Conservation (phyloP, 2,888 invertebrate genomes). For the Drosophila robusta region DNA sequence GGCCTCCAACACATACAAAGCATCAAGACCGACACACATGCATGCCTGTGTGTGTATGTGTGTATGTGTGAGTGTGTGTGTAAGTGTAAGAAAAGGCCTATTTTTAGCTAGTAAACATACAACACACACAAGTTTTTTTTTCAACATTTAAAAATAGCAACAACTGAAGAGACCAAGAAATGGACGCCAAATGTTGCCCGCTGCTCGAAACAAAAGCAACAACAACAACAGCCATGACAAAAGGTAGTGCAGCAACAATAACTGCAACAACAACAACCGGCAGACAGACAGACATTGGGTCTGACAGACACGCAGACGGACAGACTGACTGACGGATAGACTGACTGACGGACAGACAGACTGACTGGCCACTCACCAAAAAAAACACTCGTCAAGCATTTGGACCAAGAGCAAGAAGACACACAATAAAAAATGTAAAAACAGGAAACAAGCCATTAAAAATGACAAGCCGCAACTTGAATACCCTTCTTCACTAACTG, state of each 20-base stretch:
- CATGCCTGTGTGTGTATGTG: constrained; percentile 10
- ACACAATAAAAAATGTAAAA: constrained; percentile 12
- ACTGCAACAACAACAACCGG: constrained; percentile 11
- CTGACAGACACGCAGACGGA: constrained; percentile 5
- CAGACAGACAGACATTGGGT: constrained; percentile 20
- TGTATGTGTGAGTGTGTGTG: constrained; percentile 14
- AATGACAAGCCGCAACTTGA: background rate
- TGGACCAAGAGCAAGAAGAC: constrained; percentile 19
- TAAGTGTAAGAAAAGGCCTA: constrained; percentile 46
- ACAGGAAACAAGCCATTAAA: constrained; percentile 1
- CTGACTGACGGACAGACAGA: constrained; percentile 1
- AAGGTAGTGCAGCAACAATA: background rate
- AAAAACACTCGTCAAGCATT: constrained; percentile 33
- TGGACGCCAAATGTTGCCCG: constrained; percentile 47
- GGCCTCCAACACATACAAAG: constrained; percentile 25
- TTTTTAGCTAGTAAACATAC: constrained; percentile 50
- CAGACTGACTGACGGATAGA: constrained; percentile 2
- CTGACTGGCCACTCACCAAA: constrained; percentile 35
- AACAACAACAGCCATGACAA: constrained; percentile 1
- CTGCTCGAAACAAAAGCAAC: constrained; percentile 7
- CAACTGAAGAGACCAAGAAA: constrained; percentile 40
- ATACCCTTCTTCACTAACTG: background rate
- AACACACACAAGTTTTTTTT: background rate
- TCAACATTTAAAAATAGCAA: constrained; percentile 61
- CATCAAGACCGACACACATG: constrained; percentile 10